phyloP scores from a whole-genome alignment of 2,888 invertebrate genomes.

The Tachystola acroxantha region DNA sequence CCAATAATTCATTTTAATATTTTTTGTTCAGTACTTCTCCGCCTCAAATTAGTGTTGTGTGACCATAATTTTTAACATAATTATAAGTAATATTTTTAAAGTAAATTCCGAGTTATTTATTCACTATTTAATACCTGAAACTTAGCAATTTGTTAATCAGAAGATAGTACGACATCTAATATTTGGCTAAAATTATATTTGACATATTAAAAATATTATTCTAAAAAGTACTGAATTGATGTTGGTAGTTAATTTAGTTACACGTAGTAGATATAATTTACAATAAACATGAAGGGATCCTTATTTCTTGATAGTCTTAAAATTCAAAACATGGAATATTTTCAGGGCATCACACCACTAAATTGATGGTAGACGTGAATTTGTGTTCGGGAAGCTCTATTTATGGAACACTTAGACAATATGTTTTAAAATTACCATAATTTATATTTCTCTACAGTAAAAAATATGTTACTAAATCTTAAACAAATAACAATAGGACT shows the following conservation, averaged over 20 bases:
- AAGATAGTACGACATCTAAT: no score
- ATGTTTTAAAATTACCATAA: slow-evolving; percentile 42
- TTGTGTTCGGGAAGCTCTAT: slow-evolving; percentile 67
- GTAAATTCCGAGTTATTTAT: no score
- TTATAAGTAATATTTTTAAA: no score
- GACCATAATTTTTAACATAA: slow-evolving; percentile 35
- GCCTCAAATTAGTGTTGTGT: slow-evolving; percentile 47
- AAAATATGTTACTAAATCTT: slow-evolving; percentile 56
- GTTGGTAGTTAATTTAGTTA: no score
- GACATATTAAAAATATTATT: no score
- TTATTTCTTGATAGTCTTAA: no score
- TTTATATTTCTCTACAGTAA: slow-evolving; percentile 51
- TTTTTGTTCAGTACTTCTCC: slow-evolving; percentile 37
- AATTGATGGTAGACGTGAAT: slow-evolving; percentile 51
- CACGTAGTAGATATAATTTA: no score
- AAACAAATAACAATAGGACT: slow-evolving; percentile 64
- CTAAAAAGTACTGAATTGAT: no score
- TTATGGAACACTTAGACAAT: slow-evolving; percentile 52
- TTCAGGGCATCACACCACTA: slow-evolving; percentile 22
- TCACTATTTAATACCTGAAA: no score
- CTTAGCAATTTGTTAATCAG: no score
- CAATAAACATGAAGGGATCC: no score
- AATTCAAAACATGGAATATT: neutral
- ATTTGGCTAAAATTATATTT: no score
- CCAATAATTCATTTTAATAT: slow-evolving; percentile 32